Percentiles rank a stretch among this genome's conserved stretches.
Conservation (phyloP, 2,888 invertebrate species). For the Orchesella flavescens region DNA sequence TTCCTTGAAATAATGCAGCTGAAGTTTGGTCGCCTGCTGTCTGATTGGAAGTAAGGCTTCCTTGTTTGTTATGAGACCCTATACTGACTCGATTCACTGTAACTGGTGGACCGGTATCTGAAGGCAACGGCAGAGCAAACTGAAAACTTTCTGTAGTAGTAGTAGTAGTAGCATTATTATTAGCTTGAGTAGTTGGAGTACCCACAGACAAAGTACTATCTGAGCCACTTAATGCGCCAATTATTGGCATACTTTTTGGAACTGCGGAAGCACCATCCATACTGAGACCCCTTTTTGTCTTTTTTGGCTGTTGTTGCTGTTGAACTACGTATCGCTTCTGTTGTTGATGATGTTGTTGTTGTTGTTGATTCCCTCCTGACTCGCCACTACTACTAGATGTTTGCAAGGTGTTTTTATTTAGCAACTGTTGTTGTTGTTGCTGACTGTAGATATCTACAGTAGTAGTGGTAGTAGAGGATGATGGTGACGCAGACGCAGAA, state of each 20-base stretch:
- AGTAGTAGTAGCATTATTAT: no score
- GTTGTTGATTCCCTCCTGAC: neutral
- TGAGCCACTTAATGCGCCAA: constrained; percentile 18
- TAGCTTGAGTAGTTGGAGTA: neutral
- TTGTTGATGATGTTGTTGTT: constrained; percentile 62
- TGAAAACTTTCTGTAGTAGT: constrained; percentile 10
- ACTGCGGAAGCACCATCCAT: constrained; percentile 64
- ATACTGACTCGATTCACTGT: constrained; percentile 40
- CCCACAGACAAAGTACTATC: constrained; percentile 10
- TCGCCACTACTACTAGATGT: constrained; percentile 41
- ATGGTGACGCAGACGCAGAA: constrained; percentile 18
- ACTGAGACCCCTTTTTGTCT: constrained; percentile 63
- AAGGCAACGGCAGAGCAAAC: constrained; percentile 53
- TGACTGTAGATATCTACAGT: constrained; percentile 72
- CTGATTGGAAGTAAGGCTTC: constrained; percentile 14
- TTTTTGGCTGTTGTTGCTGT: constrained; percentile 56
- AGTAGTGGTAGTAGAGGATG: constrained; percentile 19
- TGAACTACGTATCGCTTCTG: constrained; percentile 68
- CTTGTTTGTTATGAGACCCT: constrained; percentile 20
- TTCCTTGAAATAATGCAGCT: constrained; percentile 47
- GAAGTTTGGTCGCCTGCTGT: constrained; percentile 37
- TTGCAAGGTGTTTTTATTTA: constrained; percentile 28
- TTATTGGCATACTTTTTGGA: constrained; percentile 14
- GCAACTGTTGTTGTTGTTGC: constrained; percentile 49
- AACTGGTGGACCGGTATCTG: constrained; percentile 7